Base-by-base conservation (phyloP, 1,140 invertebrate genomes). In the Neodiprion pinetum region DNA sequence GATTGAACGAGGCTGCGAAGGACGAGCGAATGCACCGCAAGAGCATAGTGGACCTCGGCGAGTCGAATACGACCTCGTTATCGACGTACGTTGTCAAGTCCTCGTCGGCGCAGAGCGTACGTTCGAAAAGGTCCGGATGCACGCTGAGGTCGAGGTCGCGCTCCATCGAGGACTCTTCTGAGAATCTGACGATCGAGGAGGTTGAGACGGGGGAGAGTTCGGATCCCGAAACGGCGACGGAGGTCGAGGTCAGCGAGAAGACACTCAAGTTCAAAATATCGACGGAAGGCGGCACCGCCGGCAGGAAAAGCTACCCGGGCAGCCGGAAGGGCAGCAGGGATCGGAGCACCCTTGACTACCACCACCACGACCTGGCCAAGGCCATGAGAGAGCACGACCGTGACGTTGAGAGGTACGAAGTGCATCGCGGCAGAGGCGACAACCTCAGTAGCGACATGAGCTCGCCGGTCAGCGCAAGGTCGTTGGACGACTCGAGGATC, bases 211-310 rank as follows among this genome's bases (percentile, higher is more conserved):
- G 90, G 12, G 92, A 92, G 75, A 92, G 90, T 77, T 92, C 92
- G 1, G 93, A 93, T 76, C 90, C 91, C 1, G 92, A 93, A 79
- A 93, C 92, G 2, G 93, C 92, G 9, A 95, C 93, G 14, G 94
- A 95, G 84, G 94, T 94, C 1, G 93, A 94, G 79, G 90, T 94
- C 70, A 94, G 93, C 70, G 94, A 95, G 80, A 94, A 93, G 81
- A 92, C 94, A 1, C 89, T 94, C 0, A 94, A 94, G 80, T 93
- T 93, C 78, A 93, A 93, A 81, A 93, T 93, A 74, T 92, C 93
- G 11, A 94, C 94, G 1, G 93, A 94, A 80, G 90, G 91, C 72
- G 87, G 85, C 9, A 70, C 85, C 10, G 81, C 83, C 23, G 91
- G 91, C 1, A 81, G 91, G 0, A 92, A 91, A 79, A 92, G 91